phyloP scores from a whole-genome alignment of 2,797 vertebrate genomes.

The Enteromius viviparus region DNA sequence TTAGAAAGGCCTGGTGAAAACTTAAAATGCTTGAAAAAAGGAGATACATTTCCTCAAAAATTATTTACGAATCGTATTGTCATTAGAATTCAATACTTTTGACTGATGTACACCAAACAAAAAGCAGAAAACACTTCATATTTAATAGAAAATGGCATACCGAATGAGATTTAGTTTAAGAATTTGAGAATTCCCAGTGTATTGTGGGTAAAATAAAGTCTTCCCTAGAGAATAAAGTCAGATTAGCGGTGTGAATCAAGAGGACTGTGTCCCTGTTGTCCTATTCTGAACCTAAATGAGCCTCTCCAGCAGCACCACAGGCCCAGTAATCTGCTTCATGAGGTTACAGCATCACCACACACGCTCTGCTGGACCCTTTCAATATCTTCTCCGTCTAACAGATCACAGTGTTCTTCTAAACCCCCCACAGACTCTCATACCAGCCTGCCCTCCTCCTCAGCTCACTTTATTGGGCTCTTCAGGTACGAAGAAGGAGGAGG shows the following conservation, averaged over 20 bases:
- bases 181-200: not conserved
- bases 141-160: not conserved
- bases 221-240: not conserved
- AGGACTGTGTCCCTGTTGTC: not conserved
- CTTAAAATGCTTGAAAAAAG: not conserved
- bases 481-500: not conserved
- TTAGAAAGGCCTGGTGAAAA: not conserved
- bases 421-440: slow-evolving; percentile 3
- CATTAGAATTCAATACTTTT: not conserved
- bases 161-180: not conserved
- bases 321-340: not conserved
- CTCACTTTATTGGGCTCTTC: not conserved
- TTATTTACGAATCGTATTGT: not conserved
- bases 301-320: not conserved
- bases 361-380: not conserved
- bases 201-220: not conserved
- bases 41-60: not conserved
- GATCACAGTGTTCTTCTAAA: not conserved
- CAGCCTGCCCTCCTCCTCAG: not conserved
- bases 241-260: not conserved
- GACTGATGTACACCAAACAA: not conserved
- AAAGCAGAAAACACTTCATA: not conserved
- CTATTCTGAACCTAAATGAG: not conserved
- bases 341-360: not conserved
- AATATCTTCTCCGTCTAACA: slow-evolving; percentile 7